A percentile compares a stretch with the other conserved stretches of the same genome.
phyloP scores from a whole-genome alignment of 2,888 invertebrate species.

The Baccha elongata region DNA sequence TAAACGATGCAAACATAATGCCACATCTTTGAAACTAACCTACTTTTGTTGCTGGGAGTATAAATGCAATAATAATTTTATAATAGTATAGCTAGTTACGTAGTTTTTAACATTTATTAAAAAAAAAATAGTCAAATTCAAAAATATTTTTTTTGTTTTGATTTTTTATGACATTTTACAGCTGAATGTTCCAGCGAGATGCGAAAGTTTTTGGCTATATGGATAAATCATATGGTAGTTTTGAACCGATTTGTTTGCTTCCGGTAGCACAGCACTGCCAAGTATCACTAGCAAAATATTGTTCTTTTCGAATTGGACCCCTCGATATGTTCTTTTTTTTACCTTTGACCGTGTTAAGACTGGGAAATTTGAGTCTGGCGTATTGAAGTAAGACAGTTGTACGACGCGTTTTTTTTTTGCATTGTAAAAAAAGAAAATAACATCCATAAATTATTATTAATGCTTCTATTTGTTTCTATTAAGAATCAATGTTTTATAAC shows the following conservation, averaged over 20 bases:
- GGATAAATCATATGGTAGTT: not conserved
- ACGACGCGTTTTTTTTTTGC: too few relatives aligned
- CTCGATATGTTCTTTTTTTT: too few relatives aligned
- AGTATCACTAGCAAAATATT: too few relatives aligned
- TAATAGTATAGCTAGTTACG: conserved; percentile 19
- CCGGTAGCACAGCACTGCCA: conserved; percentile 1
- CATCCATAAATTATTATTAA: too few relatives aligned
- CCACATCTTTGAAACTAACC: conserved; percentile 20
- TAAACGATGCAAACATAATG: not conserved
- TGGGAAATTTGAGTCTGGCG: too few relatives aligned
- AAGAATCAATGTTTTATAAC: too few relatives aligned
- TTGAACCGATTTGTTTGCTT: conserved; percentile 9
- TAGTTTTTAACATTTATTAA: conserved; percentile 39
- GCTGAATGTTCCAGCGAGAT: not conserved
- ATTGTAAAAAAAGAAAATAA: too few relatives aligned
- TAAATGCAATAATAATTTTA: not conserved
- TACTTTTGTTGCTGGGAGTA: not conserved
- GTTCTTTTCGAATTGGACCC: too few relatives aligned
- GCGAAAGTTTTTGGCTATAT: not conserved
- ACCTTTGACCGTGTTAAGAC: too few relatives aligned
- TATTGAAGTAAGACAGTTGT: too few relatives aligned
- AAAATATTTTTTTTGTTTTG: conserved; percentile 18
- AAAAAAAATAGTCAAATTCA: not conserved
- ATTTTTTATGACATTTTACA: conserved; percentile 2
- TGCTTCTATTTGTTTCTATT: too few relatives aligned